Conservation (phyloP, 2,888 invertebrate genomes). For the Platerodrilus igneus region DNA sequence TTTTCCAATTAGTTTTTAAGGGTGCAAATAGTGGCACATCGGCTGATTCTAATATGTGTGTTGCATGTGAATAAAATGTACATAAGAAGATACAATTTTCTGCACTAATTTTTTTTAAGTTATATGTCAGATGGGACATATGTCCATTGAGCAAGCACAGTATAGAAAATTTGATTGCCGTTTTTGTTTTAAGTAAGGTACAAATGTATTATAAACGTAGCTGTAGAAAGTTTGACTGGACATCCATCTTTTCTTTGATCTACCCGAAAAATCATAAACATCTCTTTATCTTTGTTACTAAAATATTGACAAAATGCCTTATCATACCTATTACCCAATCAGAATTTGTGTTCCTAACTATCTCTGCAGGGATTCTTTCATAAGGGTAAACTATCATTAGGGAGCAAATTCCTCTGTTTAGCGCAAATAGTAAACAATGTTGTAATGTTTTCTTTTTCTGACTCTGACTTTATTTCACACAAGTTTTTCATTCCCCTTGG, state of each 20-base stretch:
- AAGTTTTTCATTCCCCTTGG: too few relatives aligned
- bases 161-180: constrained; percentile 19
- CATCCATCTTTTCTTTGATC: constrained; percentile 15
- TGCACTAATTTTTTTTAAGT: constrained; percentile 17
- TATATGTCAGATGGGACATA: constrained; percentile 18
- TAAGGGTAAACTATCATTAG: constrained; percentile 2
- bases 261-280: constrained; percentile 3
- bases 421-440: too few relatives aligned
- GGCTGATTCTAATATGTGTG: constrained; percentile 15
- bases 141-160: constrained; percentile 18
- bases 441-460: too few relatives aligned
- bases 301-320: too few relatives aligned
- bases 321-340: constrained; percentile 21
- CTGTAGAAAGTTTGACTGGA: constrained; percentile 19
- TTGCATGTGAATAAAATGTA: constrained; percentile 15
- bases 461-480: too few relatives aligned
- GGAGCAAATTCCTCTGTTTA: too few relatives aligned
- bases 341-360: constrained; percentile 17
- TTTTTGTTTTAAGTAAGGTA: constrained; percentile 15
- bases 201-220: constrained; percentile 20
- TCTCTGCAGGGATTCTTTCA: constrained; percentile 13
- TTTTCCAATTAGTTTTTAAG: constrained; percentile 19
- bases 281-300: too few relatives aligned
- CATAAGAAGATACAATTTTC: constrained; percentile 18
- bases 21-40: constrained; percentile 17